Evolutionary conservation across 2,797 vertebrate species (phyloP), one percentile per base, ranked within the genome.

Genomic region (Gouania willdenowi): DNA sequence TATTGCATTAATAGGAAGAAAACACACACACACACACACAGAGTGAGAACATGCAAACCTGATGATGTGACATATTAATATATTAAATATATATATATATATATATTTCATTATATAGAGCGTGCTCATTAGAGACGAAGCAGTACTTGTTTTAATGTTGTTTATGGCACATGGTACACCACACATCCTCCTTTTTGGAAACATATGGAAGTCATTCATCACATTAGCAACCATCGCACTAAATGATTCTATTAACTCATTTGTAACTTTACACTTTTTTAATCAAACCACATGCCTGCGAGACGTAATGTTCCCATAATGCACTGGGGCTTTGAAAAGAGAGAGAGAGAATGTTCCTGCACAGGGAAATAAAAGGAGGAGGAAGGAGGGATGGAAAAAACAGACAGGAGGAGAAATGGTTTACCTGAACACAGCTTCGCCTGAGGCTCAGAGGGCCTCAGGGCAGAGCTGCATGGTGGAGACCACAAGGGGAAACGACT

Each of bases 131-230:
- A 84, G 78, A 82, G 82, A 80, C 82, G 51, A 70, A 58, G 70
- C 56, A 14, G 78, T 89, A 89, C 90, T 89, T 91, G 87, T 89
- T 87, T 86, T 88, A 85, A 87, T 90, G 88, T 85, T 80, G 81
- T 88, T 88, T 83, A 75, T 71, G 80, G 83, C 77, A 80, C 75
- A 82, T 75, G 80, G 82, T n/a, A n/a, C n/a, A n/a, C n/a, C n/a
- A n/a, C 87, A 77, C 81, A 75, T 17, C 70, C 72, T 50, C 60
- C 47, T 90, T 89, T 85, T 82, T 88, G 84, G 72, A 71, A 87
- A 76, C 90, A 88, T 86, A 81, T 83, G 85, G 89, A 81, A 76
- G 47, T 41, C 82, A 74, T 86, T 89, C 62, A 87, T 90, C 87
- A 87, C 79, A 33, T 81, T 87, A 84, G 83, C 82, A 65, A 84